Conservation (phyloP, 2,888 invertebrate genomes). For the Aricia artaxerxes region DNA sequence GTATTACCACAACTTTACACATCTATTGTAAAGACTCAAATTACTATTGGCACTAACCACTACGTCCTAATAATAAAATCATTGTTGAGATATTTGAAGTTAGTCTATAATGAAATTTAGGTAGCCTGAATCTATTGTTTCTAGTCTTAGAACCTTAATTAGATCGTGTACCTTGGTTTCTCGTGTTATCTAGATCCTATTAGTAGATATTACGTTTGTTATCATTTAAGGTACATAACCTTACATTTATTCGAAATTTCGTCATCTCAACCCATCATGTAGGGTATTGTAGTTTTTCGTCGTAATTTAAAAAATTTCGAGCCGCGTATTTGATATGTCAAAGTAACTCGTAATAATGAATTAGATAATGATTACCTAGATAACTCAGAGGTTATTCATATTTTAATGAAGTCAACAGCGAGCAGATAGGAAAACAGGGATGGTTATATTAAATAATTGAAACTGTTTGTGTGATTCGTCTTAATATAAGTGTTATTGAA, state of each 20-base stretch:
- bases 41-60: conserved; percentile 73
- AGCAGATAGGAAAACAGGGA: conserved; percentile 80
- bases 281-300: conserved; percentile 71
- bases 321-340: conserved; percentile 81
- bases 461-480: conserved; percentile 74
- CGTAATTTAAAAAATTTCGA: conserved; percentile 73
- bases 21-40: conserved; percentile 69
- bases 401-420: conserved; percentile 68
- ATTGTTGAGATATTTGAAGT: conserved; percentile 71
- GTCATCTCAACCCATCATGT: conserved; percentile 72
- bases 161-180: conserved; percentile 42
- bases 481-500: conserved; percentile 77
- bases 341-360: conserved; percentile 77
- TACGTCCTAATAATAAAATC: conserved; percentile 64
- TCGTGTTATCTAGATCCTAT: conserved; percentile 50
- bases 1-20: conserved; percentile 66
- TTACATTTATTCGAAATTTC: conserved; percentile 51
- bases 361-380: conserved; percentile 74
- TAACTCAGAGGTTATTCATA: conserved; percentile 71
- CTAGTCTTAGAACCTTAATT: conserved; percentile 61
- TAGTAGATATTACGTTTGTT: conserved; percentile 50
- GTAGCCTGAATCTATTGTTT: conserved; percentile 60
- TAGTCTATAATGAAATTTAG: conserved; percentile 61
- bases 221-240: conserved; percentile 54
- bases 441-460: conserved; percentile 70